Evolutionary conservation across 2,888 invertebrate genomes (phyloP), one percentile per base, ranked within the genome.

Genomic region (Brachycybe producta): DNA sequence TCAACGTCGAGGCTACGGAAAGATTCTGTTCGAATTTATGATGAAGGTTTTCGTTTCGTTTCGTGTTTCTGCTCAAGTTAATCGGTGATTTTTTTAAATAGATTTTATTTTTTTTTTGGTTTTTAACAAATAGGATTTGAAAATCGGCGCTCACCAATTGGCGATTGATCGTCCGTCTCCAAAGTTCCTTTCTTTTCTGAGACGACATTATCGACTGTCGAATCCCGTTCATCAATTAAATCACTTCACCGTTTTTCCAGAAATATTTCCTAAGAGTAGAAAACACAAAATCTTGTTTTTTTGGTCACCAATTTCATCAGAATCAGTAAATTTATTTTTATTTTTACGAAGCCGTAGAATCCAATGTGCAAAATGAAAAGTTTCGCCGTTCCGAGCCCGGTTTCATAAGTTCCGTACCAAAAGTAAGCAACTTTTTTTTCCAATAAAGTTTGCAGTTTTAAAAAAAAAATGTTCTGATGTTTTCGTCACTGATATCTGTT

Each of bases 161-260:
- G 92, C 97, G 0, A 82, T 95, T 55, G 95, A 97, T 67, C 77
- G 87, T 35, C 97, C 95, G 0, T 94, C 94, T 0, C 76, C 80
- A 43, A 91, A 91, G 66, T 81, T 94, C 61, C 72, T 86, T 57
- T 77, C 76, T 28, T 97, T 97, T 67, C 70, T 97, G 19, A 72
- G 72, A 35, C 87, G 86, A 65, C 84, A 92, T 66, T 95, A 90
- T 66, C 74, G 75, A 17, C 69, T 77, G 1, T 71, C 71, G 49
- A 70, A 68, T 26, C 77, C 79, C 17, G 77, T 88, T 56, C 81
- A 82, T 36, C 90, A 90, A 66, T 79, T 82, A 61, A 90, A 87
- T 66, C 86, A 88, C 65, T 88, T 84, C 68, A 87, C 86, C 30
- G 78, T 90, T 17, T 90, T 80, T 65, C 78, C 80, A 57, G 82